phyloP scores from a whole-genome alignment of 2,113 vertebrate species.

The Callithrix jacchus region DNA sequence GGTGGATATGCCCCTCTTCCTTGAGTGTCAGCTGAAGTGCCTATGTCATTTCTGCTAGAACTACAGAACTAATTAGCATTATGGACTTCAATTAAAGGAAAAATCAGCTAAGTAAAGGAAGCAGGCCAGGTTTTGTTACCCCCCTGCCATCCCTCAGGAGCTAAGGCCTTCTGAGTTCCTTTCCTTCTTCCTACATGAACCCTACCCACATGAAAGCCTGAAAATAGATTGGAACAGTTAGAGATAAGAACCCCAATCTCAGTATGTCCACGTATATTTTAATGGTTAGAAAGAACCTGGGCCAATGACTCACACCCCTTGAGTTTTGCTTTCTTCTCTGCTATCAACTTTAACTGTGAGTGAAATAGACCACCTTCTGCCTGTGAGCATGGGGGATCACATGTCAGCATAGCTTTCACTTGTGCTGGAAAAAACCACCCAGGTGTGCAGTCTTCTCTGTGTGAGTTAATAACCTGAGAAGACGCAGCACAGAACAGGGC shows the following conservation, averaged over 20 bases:
- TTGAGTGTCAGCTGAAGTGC: background rate
- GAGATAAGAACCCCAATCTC: background rate
- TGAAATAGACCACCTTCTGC: background rate
- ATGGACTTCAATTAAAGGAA: background rate
- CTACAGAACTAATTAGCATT: background rate
- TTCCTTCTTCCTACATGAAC: background rate
- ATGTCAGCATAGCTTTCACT: background rate
- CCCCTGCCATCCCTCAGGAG: background rate
- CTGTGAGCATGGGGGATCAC: background rate
- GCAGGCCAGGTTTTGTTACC: background rate
- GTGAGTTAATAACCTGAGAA: background rate
- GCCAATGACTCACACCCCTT: background rate
- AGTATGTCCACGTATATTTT: background rate
- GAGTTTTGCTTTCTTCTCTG: background rate
- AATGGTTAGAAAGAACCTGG: background rate
- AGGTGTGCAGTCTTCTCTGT: background rate
- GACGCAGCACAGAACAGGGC: background rate
- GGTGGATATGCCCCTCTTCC: background rate
- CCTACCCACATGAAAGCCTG: background rate
- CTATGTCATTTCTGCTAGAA: background rate
- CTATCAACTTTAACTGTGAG: background rate
- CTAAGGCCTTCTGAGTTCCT: background rate
- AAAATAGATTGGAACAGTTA: background rate
- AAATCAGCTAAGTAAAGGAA: background rate
- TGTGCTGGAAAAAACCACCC: background rate